phyloP scores from a whole-genome alignment of 2,888 invertebrate species.

The Harpalus rufipes region DNA sequence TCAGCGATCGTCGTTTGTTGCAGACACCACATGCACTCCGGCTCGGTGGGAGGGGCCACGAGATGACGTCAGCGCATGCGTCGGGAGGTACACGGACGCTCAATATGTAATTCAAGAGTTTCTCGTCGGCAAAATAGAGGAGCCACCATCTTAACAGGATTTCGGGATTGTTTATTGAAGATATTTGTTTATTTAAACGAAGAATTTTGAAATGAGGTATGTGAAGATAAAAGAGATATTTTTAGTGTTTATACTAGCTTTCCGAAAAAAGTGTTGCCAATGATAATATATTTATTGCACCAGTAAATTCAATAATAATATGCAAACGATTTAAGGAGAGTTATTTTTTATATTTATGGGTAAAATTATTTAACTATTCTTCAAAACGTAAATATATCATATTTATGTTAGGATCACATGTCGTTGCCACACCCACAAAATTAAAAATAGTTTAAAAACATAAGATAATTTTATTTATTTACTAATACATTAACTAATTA shows the following conservation, averaged over 20 bases:
- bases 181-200: conserved; percentile 28
- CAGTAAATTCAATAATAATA: too few relatives aligned
- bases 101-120: conserved; percentile 62
- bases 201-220: background rate
- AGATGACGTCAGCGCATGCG: conserved; percentile 63
- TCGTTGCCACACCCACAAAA: too few relatives aligned
- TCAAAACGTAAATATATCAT: too few relatives aligned
- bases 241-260: background rate
- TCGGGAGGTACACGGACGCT: conserved; percentile 26
- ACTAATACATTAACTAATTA: too few relatives aligned
- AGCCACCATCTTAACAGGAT: conserved; percentile 60
- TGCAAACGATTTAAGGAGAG: too few relatives aligned
- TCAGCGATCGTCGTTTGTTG: conserved; percentile 53
- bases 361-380: too few relatives aligned
- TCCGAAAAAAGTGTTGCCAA: background rate
- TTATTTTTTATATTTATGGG: too few relatives aligned
- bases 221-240: background rate
- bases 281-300: too few relatives aligned
- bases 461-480: too few relatives aligned
- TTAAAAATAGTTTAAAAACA: too few relatives aligned
- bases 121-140: conserved; percentile 32
- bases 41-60: conserved; percentile 52
- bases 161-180: conserved; percentile 3
- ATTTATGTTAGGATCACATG: too few relatives aligned
- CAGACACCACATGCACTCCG: conserved; percentile 54